A percentile compares a stretch with the other conserved stretches of the same genome.
These are phyloP conservation scores for Syrrhaptes paradoxus DNA, from an alignment of 2,113 vertebrate species.

Conservation along the genomic window DNA sequence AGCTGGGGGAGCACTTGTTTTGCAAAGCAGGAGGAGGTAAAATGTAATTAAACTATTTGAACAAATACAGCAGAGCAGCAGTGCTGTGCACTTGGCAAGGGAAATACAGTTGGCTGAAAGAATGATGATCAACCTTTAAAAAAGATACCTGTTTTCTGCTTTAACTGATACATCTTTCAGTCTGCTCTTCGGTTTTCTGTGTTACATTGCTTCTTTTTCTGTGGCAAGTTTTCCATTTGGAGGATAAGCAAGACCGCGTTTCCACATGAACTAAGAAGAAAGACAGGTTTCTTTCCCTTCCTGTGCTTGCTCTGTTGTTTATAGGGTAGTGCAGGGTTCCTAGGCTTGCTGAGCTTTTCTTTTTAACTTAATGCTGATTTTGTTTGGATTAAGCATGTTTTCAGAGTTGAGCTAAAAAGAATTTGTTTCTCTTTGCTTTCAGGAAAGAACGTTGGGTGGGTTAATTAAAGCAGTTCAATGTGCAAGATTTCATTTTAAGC, in stretches of 20 bases:
- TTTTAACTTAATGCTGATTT: not conserved
- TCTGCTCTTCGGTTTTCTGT: not conserved
- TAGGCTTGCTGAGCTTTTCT: not conserved
- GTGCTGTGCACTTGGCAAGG: not conserved
- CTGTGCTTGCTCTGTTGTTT: not conserved
- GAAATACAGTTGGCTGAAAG: not conserved
- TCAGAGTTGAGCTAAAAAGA: not conserved
- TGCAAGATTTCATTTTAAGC: not conserved
- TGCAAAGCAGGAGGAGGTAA: not conserved
- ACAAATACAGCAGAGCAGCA: not conserved
- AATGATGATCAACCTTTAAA: not conserved
- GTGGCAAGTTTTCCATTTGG: not conserved
- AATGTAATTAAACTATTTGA: not conserved
- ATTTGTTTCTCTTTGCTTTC: not conserved
- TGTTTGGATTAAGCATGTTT: not conserved
- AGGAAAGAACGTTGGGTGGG: not conserved
- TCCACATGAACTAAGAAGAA: not conserved
- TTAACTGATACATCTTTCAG: not conserved
- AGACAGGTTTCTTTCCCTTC: not conserved
- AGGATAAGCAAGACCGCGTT: not conserved
- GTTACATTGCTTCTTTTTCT: not conserved
- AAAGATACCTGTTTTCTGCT: not conserved
- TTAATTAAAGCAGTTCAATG: not conserved
- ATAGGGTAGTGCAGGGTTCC: not conserved
- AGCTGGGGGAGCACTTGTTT: not conserved